Conservation (phyloP, 2,113 vertebrate genomes). For the Tonatia bakeri region DNA sequence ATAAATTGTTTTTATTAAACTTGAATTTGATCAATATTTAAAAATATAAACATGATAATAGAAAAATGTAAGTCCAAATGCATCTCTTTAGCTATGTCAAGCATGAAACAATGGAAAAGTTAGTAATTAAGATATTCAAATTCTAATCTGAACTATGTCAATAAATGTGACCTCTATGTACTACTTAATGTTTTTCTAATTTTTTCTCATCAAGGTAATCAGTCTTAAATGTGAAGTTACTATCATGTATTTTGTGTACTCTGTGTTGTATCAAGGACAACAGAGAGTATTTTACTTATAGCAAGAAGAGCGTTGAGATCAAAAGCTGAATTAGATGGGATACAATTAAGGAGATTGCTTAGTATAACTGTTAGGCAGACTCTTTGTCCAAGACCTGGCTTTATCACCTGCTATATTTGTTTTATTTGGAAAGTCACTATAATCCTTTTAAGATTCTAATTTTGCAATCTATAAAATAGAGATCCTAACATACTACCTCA, state of each 20-base stretch:
- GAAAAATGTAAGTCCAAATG: not conserved
- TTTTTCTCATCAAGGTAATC: not conserved
- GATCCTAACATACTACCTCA: not conserved
- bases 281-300: not conserved
- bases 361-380: not conserved
- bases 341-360: not conserved
- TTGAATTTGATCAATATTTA: not conserved
- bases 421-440: not conserved
- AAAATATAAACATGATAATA: not conserved
- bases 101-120: not conserved
- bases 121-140: not conserved
- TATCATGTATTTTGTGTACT: not conserved
- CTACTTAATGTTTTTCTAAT: not conserved
- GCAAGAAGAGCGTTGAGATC: not conserved
- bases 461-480: not conserved
- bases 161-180: not conserved
- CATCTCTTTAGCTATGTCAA: not conserved
- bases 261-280: not conserved
- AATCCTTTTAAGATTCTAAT: not conserved
- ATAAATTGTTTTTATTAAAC: not conserved
- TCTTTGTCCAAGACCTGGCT: not conserved
- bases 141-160: not conserved
- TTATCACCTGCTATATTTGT: not conserved
- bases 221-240: not conserved
- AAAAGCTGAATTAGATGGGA: not conserved